Evolutionary conservation across 64 coral and sea anemone species (phyloP).

Genomic region (Pocillopora verrucosa): DNA sequence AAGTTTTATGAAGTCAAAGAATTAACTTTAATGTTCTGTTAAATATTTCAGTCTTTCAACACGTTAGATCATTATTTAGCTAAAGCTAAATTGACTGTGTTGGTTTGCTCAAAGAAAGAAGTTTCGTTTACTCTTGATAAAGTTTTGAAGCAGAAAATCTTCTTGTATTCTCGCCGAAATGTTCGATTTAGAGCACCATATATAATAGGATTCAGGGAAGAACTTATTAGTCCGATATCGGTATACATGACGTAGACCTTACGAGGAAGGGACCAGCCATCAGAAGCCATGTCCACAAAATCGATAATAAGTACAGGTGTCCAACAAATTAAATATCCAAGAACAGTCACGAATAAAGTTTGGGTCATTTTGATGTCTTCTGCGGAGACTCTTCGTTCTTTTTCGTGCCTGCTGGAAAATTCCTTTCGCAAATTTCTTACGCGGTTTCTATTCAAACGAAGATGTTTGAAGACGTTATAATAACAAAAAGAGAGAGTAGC

Average conservation of each 20-base stretch:
- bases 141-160: conserved; percentile 1
- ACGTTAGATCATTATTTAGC: too few species aligned
- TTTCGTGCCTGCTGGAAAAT: too few species aligned
- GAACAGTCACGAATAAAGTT: conserved; percentile 45
- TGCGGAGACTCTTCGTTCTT: background rate
- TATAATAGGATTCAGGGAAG: conserved; percentile 33
- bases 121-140: background rate
- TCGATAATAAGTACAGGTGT: conserved; percentile 29
- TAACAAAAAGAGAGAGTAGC: conserved; percentile 38
- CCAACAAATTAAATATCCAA: conserved; percentile 29
- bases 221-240: background rate
- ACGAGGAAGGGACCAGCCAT: background rate
- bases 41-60: too few species aligned
- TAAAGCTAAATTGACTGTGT: background rate
- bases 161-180: conserved; percentile 48
- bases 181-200: conserved; percentile 37
- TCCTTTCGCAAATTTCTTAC: background rate
- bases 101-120: background rate
- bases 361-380: conserved; percentile 36
- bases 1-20: too few species aligned
- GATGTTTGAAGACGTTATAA: conserved; percentile 15
- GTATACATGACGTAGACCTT: conserved; percentile 19
- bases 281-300: conserved; percentile 38
- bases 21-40: too few species aligned
- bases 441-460: background rate